Evolutionary conservation across 2,797 vertebrate genomes (phyloP).

Genomic region (Esox lucius): DNA sequence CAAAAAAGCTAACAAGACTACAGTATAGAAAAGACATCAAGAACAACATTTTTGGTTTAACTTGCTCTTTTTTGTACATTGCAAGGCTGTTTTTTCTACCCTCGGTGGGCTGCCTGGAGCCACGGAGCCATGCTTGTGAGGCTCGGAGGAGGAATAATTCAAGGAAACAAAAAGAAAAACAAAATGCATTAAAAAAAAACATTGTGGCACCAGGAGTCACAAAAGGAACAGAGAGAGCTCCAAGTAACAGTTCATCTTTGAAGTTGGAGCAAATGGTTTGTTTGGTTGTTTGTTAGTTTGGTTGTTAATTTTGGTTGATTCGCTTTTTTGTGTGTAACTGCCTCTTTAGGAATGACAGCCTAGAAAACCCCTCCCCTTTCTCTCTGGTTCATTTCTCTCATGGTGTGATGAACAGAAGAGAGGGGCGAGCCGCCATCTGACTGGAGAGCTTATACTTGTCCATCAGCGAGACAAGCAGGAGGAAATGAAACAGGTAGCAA

Average conservation of each 20-base stretch:
- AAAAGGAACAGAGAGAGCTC: conserved; percentile 82
- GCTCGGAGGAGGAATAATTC: conserved; percentile 83
- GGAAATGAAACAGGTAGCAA: conserved; percentile 76
- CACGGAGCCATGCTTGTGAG: conserved; percentile 84
- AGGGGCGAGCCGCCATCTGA: conserved; percentile 64
- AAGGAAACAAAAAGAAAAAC: conserved; percentile 76
- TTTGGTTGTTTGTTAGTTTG: conserved; percentile 83
- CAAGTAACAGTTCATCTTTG: conserved; percentile 84
- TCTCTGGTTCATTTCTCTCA: conserved; percentile 66
- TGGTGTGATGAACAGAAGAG: conserved; percentile 66
- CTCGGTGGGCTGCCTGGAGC: conserved; percentile 84
- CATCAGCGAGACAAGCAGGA: conserved; percentile 69
- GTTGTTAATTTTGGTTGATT: conserved; percentile 87
- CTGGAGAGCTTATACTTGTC: conserved; percentile 70
- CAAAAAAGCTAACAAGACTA: conserved; percentile 99
- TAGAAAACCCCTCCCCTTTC: conserved; percentile 69
- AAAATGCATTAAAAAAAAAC: conserved; percentile 70
- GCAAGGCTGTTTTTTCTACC: conserved; percentile 98
- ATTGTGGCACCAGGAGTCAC: conserved; percentile 87
- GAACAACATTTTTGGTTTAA: conserved; percentile 99
- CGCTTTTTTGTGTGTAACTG: conserved; percentile 74
- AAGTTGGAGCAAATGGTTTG: conserved; percentile 81
- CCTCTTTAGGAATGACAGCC: conserved; percentile 78
- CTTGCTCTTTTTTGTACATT: conserved; percentile 99
- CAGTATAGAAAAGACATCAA: conserved; percentile 99